Evolutionary conservation across 1,140 invertebrate species (phyloP).

Genomic region (Megalonaias nervosa): DNA sequence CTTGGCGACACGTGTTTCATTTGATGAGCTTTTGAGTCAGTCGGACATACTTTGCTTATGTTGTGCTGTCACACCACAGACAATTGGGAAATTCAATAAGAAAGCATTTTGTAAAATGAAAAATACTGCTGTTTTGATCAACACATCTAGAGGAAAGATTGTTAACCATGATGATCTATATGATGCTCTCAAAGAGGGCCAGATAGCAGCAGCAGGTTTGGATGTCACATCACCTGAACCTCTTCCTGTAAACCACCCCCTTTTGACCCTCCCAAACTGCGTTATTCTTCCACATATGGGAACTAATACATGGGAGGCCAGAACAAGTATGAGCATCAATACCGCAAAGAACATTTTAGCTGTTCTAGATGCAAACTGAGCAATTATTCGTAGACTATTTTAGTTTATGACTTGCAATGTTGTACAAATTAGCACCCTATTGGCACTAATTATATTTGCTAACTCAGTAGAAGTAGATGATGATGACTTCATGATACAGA

Average conservation of each 20-base stretch:
- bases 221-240: constrained; percentile 54
- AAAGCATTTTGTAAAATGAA: constrained; percentile 58
- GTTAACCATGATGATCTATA: constrained; percentile 54
- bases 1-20: constrained; percentile 79
- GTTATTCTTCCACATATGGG: constrained; percentile 44
- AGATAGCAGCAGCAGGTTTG: constrained; percentile 43
- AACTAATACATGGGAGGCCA: constrained; percentile 26
- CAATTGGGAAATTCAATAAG: constrained; percentile 49
- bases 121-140: constrained; percentile 68
- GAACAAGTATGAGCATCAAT: constrained; percentile 29
- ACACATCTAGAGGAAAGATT: constrained; percentile 53
- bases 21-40: constrained; percentile 51
- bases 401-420: no score
- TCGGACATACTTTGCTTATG: constrained; percentile 61
- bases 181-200: constrained; percentile 55
- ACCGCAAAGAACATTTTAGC: constrained; percentile 33
- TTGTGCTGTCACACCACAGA: constrained; percentile 50
- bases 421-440: no score
- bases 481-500: no score
- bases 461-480: no score
- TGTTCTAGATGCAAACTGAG: constrained; percentile 4
- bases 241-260: constrained; percentile 36
- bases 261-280: constrained; percentile 36
- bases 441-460: no score
- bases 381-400: no score